These are phyloP conservation scores for Zeuzera pyrina DNA, from an alignment of 2,888 invertebrate species.

Conservation along the genomic window DNA sequence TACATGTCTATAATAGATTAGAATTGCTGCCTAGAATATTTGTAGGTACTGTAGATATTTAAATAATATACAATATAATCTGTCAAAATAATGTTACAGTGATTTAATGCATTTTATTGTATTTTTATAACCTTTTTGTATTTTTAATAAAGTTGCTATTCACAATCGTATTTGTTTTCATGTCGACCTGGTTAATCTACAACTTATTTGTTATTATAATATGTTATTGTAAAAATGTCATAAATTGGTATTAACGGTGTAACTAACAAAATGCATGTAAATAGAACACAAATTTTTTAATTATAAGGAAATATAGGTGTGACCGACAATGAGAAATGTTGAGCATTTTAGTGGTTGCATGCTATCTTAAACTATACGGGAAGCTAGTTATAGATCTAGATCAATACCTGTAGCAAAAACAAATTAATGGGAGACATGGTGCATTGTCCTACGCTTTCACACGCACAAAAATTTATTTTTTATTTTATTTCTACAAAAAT, in stretches of 20 bases:
- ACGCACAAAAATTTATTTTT: slow-evolving; percentile 38
- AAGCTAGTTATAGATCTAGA: slow-evolving; percentile 27
- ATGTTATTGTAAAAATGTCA: too few species aligned
- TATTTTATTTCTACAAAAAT: slow-evolving; percentile 21
- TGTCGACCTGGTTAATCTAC: too few species aligned
- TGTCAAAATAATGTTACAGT: slow-evolving; percentile 59
- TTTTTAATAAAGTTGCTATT: slow-evolving; percentile 73
- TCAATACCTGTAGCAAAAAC: slow-evolving; percentile 35
- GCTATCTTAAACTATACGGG: slow-evolving; percentile 23
- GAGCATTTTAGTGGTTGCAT: slow-evolving; percentile 32
- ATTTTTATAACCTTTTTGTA: slow-evolving; percentile 72
- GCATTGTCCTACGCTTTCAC: slow-evolving; percentile 63
- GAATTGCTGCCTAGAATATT: slow-evolving; percentile 16
- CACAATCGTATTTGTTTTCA: too few species aligned
- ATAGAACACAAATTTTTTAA: too few species aligned
- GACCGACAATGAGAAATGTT: background rate
- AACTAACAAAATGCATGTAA: too few species aligned
- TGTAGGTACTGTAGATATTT: slow-evolving; percentile 38
- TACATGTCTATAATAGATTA: background rate
- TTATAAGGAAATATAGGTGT: too few species aligned
- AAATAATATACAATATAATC: slow-evolving; percentile 28
- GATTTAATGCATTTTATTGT: slow-evolving; percentile 71
- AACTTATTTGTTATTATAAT: too few species aligned
- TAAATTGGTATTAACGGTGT: too few species aligned
- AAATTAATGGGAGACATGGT: slow-evolving; percentile 73